Conservation (phyloP, 2,888 invertebrate genomes). For the Stegophylla sp. region DNA sequence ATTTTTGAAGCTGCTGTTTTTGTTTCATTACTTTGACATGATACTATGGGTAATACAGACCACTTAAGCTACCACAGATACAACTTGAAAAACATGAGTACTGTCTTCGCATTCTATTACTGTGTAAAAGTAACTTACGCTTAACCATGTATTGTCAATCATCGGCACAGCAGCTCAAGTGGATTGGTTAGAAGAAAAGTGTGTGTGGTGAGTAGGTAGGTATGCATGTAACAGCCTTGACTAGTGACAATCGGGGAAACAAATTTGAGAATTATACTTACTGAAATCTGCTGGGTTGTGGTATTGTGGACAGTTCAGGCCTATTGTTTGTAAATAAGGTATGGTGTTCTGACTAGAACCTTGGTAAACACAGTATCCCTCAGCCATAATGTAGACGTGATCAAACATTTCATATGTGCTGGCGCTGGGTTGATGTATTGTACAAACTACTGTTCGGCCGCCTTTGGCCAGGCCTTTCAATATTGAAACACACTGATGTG, state of each 20-base stretch:
- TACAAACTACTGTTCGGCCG: constrained; percentile 70
- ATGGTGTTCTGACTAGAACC: constrained; percentile 67
- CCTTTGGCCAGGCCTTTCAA: constrained; percentile 67
- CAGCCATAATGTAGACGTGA: constrained; percentile 69
- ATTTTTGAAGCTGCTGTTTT: too few species aligned
- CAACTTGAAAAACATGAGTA: neutral
- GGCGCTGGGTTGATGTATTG: constrained; percentile 71
- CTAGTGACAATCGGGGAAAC: neutral
- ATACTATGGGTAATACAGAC: neutral
- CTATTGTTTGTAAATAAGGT: constrained; percentile 67
- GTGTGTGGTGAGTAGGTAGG: neutral
- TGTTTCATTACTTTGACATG: too few species aligned
- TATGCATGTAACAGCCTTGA: neutral
- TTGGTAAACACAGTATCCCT: constrained; percentile 69
- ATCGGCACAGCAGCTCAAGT: constrained; percentile 10
- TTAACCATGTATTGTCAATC: neutral
- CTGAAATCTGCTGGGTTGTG: constrained; percentile 73
- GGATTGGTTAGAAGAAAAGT: constrained; percentile 30
- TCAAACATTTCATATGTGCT: constrained; percentile 70
- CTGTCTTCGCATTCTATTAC: neutral
- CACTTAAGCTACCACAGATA: constrained; percentile 13
- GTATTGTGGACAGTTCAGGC: constrained; percentile 69
- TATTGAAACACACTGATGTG: constrained; percentile 68
- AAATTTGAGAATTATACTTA: constrained; percentile 63
- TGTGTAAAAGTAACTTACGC: constrained; percentile 20